Conservation (phyloP, 2,888 invertebrate species). For the Drosophila atripex region DNA sequence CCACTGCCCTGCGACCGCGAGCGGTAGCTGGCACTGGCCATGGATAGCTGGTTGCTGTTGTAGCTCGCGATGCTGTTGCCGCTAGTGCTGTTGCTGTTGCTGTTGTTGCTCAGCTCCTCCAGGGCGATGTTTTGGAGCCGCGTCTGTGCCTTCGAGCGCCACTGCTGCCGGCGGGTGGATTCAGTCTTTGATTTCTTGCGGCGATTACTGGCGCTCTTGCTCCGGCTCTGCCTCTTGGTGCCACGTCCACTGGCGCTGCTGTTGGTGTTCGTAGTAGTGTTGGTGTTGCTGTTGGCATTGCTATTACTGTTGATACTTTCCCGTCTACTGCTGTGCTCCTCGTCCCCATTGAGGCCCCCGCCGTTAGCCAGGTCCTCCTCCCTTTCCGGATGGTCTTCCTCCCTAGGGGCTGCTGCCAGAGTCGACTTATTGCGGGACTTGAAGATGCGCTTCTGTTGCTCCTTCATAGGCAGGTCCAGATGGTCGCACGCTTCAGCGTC, state of each 20-base stretch:
- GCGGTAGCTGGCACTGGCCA: constrained; percentile 7
- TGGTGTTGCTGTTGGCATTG: not conserved
- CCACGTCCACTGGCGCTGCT: not conserved
- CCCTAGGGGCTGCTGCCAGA: constrained; percentile 1
- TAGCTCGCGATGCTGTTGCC: constrained; percentile 8
- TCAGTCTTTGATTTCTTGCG: constrained; percentile 30
- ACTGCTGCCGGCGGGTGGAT: constrained; percentile 6
- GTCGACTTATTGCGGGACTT: constrained; percentile 81
- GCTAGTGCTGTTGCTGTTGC: constrained; percentile 14
- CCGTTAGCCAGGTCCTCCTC: constrained; percentile 1
- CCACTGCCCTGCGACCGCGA: constrained; percentile 13
- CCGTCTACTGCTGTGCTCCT: not conserved
- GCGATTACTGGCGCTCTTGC: not conserved
- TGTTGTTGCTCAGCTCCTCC: constrained; percentile 41
- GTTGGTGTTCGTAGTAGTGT: not conserved
- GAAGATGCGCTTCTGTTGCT: constrained; percentile 83
- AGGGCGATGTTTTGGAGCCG: not conserved
- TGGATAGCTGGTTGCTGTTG: not conserved
- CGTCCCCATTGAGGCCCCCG: not conserved
- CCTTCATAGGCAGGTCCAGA: constrained; percentile 81
- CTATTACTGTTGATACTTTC: not conserved
- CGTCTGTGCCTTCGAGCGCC: not conserved
- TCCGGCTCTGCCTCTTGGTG: not conserved
- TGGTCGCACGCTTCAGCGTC: constrained; percentile 10
- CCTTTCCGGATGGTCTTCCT: not conserved